Evolutionary conservation across 2,888 invertebrate species (phyloP).

Genomic region (Heliconius hortense): DNA sequence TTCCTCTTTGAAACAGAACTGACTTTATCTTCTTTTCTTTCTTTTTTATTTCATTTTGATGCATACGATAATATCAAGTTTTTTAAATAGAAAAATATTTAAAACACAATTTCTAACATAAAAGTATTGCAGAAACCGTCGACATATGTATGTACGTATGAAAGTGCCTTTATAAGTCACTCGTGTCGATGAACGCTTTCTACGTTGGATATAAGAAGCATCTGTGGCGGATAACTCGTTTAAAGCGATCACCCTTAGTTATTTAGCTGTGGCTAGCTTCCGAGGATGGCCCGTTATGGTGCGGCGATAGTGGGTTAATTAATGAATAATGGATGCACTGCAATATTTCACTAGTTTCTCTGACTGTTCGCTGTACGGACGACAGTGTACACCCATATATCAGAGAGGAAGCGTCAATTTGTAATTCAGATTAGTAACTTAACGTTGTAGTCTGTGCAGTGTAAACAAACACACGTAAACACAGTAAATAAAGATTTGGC

Average conservation of each 20-base stretch:
- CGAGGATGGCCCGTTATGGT: slow-evolving; percentile 60
- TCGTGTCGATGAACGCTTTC: slow-evolving; percentile 31
- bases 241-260: slow-evolving; percentile 41
- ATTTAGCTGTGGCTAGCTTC: slow-evolving; percentile 48
- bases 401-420: slow-evolving; percentile 51
- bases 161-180: slow-evolving; percentile 7
- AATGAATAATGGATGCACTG: slow-evolving; percentile 72
- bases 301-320: slow-evolving; percentile 66
- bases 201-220: slow-evolving; percentile 31
- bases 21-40: background rate
- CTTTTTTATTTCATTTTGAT: background rate
- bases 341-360: slow-evolving; percentile 69
- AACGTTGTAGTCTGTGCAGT: background rate
- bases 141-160: slow-evolving; percentile 1
- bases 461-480: background rate
- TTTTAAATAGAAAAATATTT: background rate
- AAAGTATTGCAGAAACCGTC: background rate
- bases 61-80: background rate
- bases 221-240: slow-evolving; percentile 37
- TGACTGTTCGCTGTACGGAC: slow-evolving; percentile 44
- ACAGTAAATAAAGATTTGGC: slow-evolving; percentile 25
- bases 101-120: background rate
- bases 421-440: slow-evolving; percentile 44
- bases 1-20: background rate
- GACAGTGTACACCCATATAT: slow-evolving; percentile 44